A percentile compares a stretch with the other conserved stretches of the same genome.
Evolutionary conservation across 2,113 vertebrate genomes (phyloP).

Genomic region (Coryphaenoides rupestris): DNA sequence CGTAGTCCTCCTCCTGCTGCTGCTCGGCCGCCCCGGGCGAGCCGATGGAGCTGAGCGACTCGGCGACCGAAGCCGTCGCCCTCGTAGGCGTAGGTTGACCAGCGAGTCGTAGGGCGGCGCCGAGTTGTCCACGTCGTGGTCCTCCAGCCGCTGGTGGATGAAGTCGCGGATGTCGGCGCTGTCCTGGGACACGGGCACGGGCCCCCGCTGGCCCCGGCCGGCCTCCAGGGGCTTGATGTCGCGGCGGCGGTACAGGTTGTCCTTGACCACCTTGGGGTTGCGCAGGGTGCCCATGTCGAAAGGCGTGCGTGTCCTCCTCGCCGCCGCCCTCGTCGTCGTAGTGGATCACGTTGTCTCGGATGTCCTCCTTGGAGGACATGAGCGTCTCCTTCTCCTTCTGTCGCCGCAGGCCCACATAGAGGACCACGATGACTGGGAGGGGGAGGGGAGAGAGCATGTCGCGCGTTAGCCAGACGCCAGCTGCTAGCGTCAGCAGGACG

Average conservation of each 20-base stretch:
- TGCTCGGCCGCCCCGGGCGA: slow-evolving; percentile 77
- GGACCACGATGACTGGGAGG: slow-evolving; percentile 86
- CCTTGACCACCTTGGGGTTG: slow-evolving; percentile 92
- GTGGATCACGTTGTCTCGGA: slow-evolving; percentile 97
- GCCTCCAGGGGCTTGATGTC: slow-evolving; percentile 88
- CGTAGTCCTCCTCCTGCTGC: slow-evolving; percentile 84
- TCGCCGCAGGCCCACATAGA: slow-evolving; percentile 87
- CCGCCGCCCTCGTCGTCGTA: slow-evolving; percentile 98
- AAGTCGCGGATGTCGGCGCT: slow-evolving; percentile 90
- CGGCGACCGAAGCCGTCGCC: slow-evolving; percentile 88
- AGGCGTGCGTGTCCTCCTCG: slow-evolving; percentile 97
- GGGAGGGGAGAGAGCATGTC: slow-evolving; percentile 24
- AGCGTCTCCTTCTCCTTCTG: slow-evolving; percentile 96
- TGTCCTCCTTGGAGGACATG: slow-evolving; percentile 98
- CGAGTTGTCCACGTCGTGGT: slow-evolving; percentile 83
- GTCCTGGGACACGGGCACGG: slow-evolving; percentile 71
- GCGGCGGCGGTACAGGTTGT: slow-evolving; percentile 86
- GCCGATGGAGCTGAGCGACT: slow-evolving; percentile 93
- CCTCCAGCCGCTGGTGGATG: slow-evolving; percentile 86
- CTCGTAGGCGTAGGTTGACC: slow-evolving; percentile 95
- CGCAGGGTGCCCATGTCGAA: slow-evolving; percentile 95
- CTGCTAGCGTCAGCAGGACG: no score
- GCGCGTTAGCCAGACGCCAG: neutral
- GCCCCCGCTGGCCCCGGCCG: slow-evolving; percentile 59
- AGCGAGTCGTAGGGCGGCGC: slow-evolving; percentile 95